Percentiles rank a stretch among this genome's conserved stretches.
These are phyloP conservation scores for Lycophotia porphyrea DNA, from an alignment of 2,888 invertebrate genomes.

Conservation along the genomic window DNA sequence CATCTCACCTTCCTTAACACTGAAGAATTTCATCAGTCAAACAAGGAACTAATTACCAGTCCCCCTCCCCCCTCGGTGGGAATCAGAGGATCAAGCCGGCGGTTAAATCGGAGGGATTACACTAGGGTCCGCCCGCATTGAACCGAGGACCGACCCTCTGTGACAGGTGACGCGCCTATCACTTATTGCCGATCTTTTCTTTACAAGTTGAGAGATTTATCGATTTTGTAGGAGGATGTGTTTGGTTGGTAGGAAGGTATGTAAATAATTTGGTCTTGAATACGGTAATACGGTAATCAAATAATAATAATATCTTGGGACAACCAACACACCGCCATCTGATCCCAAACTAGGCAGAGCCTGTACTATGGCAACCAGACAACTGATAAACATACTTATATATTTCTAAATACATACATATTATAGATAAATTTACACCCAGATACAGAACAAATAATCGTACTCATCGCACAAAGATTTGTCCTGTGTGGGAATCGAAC, in stretches of 20 bases:
- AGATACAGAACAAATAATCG: too few species aligned
- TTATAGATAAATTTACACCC: too few species aligned
- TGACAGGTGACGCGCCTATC: slow-evolving; percentile 68
- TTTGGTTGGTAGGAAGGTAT: background rate
- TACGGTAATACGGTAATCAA: too few species aligned
- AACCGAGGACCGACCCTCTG: slow-evolving; percentile 54
- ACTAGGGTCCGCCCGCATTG: slow-evolving; percentile 59
- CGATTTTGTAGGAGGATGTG: slow-evolving; percentile 44
- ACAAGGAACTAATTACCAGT: slow-evolving; percentile 63
- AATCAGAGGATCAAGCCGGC: slow-evolving; percentile 56
- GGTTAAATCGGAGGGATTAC: slow-evolving; percentile 56
- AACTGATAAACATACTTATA: too few species aligned
- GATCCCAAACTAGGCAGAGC: too few species aligned
- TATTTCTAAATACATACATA: too few species aligned
- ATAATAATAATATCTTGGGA: too few species aligned
- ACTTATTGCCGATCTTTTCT: slow-evolving; percentile 65
- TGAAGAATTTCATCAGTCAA: slow-evolving; percentile 60
- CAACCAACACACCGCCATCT: too few species aligned
- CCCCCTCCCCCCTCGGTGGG: slow-evolving; percentile 13
- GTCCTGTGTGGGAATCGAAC: too few species aligned
- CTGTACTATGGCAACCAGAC: too few species aligned
- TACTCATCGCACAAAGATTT: too few species aligned
- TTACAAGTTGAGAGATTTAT: slow-evolving; percentile 63
- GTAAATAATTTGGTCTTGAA: slow-evolving; percentile 10
- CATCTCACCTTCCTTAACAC: slow-evolving; percentile 29